These are phyloP conservation scores for Xestia rhomboidea DNA, from an alignment of 2,888 invertebrate genomes.

Conservation along the genomic window DNA sequence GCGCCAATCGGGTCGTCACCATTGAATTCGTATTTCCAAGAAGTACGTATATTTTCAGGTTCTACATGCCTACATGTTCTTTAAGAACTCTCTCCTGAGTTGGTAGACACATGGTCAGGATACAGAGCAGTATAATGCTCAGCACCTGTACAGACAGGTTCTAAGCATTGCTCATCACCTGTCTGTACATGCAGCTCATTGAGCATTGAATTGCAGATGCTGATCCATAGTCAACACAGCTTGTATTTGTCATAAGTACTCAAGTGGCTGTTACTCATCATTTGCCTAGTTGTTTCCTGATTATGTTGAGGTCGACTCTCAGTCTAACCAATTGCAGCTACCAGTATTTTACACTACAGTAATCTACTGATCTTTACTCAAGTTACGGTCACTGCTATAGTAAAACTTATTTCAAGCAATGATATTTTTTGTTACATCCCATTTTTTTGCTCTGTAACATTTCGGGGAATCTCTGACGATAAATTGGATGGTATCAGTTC, in stretches of 20 bases:
- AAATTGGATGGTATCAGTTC: conserved; percentile 12
- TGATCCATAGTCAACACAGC: background rate
- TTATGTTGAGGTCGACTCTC: background rate
- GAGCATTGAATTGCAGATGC: too few species aligned
- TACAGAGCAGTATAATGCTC: background rate
- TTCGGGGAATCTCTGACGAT: conserved; percentile 10
- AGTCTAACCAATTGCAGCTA: background rate
- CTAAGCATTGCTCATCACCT: too few species aligned
- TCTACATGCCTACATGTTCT: too few species aligned
- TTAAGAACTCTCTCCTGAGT: too few species aligned
- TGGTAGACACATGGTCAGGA: background rate
- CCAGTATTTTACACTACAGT: background rate
- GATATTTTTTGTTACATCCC: background rate
- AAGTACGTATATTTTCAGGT: background rate
- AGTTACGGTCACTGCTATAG: background rate
- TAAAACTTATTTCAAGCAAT: background rate
- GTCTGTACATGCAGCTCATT: too few species aligned
- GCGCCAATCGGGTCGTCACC: too few species aligned
- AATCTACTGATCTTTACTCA: background rate
- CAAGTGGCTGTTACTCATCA: background rate
- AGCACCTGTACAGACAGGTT: too few species aligned
- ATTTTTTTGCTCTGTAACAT: conserved; percentile 22
- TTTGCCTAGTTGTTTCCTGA: background rate
- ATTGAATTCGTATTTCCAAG: too few species aligned
- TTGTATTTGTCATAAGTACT: background rate